phyloP scores from a whole-genome alignment of 2,888 invertebrate genomes.

The Molorchus minor region DNA sequence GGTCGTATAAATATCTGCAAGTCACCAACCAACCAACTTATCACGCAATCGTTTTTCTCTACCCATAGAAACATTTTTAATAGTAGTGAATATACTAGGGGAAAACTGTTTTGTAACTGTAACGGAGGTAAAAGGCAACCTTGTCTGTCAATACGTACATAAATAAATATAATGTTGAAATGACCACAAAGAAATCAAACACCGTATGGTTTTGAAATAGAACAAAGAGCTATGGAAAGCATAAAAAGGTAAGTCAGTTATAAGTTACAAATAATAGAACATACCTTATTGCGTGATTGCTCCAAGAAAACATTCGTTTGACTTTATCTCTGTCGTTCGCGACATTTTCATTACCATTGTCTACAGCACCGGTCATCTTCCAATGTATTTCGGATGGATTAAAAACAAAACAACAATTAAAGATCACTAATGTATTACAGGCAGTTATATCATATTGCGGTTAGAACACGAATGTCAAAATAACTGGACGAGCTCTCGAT shows the following conservation, averaged over 20 bases:
- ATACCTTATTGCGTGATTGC: slow-evolving; percentile 30
- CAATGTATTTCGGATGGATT: slow-evolving; percentile 10
- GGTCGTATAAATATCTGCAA: no score
- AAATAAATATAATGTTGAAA: no score
- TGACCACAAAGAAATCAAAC: not conserved
- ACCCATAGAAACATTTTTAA: no score
- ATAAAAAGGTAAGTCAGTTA: not conserved
- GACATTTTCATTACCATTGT: not conserved
- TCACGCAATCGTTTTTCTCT: no score
- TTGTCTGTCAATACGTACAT: slow-evolving; percentile 13
- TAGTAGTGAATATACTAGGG: no score
- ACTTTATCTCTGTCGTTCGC: slow-evolving; percentile 17
- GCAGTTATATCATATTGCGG: slow-evolving; percentile 30
- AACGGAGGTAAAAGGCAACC: slow-evolving; percentile 4
- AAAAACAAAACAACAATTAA: slow-evolving; percentile 3
- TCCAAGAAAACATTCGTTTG: slow-evolving; percentile 39
- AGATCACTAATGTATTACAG: slow-evolving; percentile 16
- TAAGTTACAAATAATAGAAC: slow-evolving; percentile 4
- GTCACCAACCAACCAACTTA: no score
- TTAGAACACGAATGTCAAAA: slow-evolving; percentile 20
- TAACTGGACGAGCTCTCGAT: not conserved
- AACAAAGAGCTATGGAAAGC: slow-evolving; percentile 1
- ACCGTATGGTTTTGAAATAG: not conserved
- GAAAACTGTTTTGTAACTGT: slow-evolving; percentile 11
- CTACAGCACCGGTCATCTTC: slow-evolving; percentile 22